A percentile compares a stretch with the other conserved stretches of the same genome.
phyloP scores from a whole-genome alignment of 1,140 invertebrate species.

The Hyles euphorbiae region DNA sequence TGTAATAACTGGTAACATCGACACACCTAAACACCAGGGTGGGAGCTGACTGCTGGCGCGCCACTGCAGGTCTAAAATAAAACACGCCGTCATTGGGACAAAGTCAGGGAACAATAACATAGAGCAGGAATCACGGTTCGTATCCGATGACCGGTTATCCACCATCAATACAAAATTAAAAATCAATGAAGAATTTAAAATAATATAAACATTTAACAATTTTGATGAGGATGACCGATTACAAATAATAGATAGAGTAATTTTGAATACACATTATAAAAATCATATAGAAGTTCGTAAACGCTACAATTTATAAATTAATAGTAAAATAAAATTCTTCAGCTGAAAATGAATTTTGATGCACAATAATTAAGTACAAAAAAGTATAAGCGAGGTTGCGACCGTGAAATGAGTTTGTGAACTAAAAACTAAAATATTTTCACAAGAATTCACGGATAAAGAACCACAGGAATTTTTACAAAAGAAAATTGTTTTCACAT shows the following conservation, averaged over 20 bases:
- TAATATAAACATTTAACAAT: neutral
- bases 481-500: slow-evolving; percentile 12
- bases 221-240: slow-evolving; percentile 8
- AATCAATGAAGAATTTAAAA: neutral
- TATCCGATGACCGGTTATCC: slow-evolving; percentile 15
- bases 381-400: slow-evolving; percentile 16
- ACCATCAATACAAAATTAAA: slow-evolving; percentile 11
- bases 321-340: neutral
- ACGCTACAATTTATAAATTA: neutral
- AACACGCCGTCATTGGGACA: slow-evolving; percentile 60
- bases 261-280: neutral
- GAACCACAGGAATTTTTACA: slow-evolving; percentile 13
- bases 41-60: slow-evolving; percentile 74
- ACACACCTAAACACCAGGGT: slow-evolving; percentile 76
- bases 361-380: slow-evolving; percentile 4
- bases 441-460: slow-evolving; percentile 12
- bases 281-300: slow-evolving; percentile 7
- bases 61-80: slow-evolving; percentile 75
- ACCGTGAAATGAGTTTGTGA: slow-evolving; percentile 13
- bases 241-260: neutral
- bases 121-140: slow-evolving; percentile 2
- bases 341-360: neutral
- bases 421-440: slow-evolving; percentile 10
- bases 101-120: slow-evolving; percentile 19
- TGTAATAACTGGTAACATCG: slow-evolving; percentile 64